phyloP scores from a whole-genome alignment of 2,888 invertebrate genomes.

The Crematogaster levior region DNA sequence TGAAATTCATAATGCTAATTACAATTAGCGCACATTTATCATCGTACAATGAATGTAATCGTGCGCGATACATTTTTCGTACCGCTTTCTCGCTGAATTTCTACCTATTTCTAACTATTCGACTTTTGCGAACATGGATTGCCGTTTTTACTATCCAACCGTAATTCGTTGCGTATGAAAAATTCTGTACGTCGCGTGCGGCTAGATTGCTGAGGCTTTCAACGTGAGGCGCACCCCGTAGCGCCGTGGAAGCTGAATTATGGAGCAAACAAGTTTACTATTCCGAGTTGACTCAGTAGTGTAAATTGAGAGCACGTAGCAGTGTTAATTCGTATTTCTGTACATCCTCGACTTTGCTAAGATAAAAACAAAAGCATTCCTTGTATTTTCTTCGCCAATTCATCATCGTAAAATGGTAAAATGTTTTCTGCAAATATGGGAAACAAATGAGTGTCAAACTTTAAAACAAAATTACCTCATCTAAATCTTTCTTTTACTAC shows the following conservation, averaged over 20 bases:
- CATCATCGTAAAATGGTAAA: neutral
- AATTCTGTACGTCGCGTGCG: slow-evolving; percentile 11
- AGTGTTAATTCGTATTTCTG: slow-evolving; percentile 36
- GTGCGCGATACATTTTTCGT: neutral
- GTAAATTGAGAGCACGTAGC: slow-evolving; percentile 31
- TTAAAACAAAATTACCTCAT: neutral
- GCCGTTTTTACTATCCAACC: neutral
- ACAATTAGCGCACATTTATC: slow-evolving; percentile 13
- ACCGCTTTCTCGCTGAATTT: neutral
- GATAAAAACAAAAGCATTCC: slow-evolving; percentile 8
- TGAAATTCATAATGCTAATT: slow-evolving; percentile 25
- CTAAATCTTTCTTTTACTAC: neutral
- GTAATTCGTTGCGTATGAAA: slow-evolving; percentile 29
- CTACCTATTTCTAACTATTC: neutral
- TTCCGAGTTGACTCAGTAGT: slow-evolving; percentile 38
- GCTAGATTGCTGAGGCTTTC: slow-evolving; percentile 28
- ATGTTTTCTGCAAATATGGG: neutral
- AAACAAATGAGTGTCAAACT: neutral
- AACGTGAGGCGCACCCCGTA: neutral
- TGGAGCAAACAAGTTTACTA: slow-evolving; percentile 49
- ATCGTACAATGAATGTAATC: neutral
- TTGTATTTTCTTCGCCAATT: neutral
- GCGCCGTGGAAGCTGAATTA: slow-evolving; percentile 28
- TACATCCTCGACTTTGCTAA: neutral
- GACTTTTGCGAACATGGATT: neutral